Conservation (phyloP, 2,888 invertebrate genomes). For the Chymomyza procnemis region DNA sequence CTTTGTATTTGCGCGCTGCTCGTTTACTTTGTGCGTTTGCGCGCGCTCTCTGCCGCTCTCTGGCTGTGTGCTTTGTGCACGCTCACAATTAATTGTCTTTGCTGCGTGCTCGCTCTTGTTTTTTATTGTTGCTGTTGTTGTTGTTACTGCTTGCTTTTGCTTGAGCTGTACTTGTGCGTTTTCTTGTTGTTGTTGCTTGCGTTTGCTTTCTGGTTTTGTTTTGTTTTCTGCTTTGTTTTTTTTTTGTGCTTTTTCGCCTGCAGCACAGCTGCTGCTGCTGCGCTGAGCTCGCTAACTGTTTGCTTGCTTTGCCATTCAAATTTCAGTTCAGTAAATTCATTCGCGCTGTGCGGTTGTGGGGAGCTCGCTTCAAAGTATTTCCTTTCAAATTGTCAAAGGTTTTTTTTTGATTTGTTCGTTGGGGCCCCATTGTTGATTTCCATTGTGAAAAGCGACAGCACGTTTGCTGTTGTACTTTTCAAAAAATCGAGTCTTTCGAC, state of each 20-base stretch:
- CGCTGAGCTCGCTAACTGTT: conserved; percentile 9
- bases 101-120: conserved; percentile 4
- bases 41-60: background rate
- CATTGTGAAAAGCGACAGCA: conserved; percentile 44
- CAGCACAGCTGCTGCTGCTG: conserved; percentile 29
- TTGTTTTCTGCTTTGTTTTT: conserved; percentile 39
- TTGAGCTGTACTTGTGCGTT: conserved; percentile 36
- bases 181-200: conserved; percentile 23
- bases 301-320: background rate
- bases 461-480: conserved; percentile 37
- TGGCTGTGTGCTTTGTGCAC: background rate
- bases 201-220: conserved; percentile 37
- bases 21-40: background rate
- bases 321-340: conserved; percentile 59
- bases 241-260: conserved; percentile 27
- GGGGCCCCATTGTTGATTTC: conserved; percentile 53
- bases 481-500: conserved; percentile 21
- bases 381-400: conserved; percentile 58
- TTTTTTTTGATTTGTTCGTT: conserved; percentile 44
- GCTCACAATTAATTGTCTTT: background rate
- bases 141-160: conserved; percentile 26
- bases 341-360: conserved; percentile 67
- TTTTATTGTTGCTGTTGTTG: conserved; percentile 27
- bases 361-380: conserved; percentile 35
- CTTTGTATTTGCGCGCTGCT: conserved; percentile 9